Evolutionary conservation across 2,888 invertebrate genomes (phyloP), one percentile per base, ranked within the genome.

Genomic region (Caenorhabditis sulstoni): DNA sequence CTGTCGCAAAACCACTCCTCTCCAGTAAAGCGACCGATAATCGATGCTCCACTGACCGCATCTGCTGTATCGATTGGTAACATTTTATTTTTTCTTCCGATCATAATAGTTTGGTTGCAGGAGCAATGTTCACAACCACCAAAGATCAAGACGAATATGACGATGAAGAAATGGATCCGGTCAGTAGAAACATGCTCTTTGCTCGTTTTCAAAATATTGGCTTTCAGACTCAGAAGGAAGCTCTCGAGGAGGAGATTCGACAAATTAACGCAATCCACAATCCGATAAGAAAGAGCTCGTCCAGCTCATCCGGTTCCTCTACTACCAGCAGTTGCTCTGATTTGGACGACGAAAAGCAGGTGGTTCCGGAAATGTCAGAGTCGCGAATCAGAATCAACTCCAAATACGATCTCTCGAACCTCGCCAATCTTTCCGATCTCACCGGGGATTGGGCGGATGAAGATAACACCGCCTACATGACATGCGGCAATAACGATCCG

Each of bases 61-160:
- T 81, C 81, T 1, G 80, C 76, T 29, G 74, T 78, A 59, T 83
- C 83, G 0, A 79, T 83, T n/a, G 81, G 81, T 79, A 73, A 55
- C 16, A 29, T 41, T 7, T 22, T 8, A 11, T 53, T n/a, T 68
- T 77, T 45, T n/a, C n/a, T n/a, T n/a, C n/a, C n/a, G n/a, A n/a
- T n/a, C n/a, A n/a, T n/a, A n/a, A n/a, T n/a, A n/a, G n/a, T n/a
- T n/a, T n/a, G n/a, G n/a, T n/a, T n/a, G n/a, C 44, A 77, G 70
- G 75, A 3, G 61, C 49, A 20, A 70, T 77, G 49, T 77, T 77
- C 37, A 45, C 52, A n/a, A 39, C 35, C 9, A 44, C 53, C 11
- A 53, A 55, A 20, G 11, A 18, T 2, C 47, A 29, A 12, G 53
- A 47, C 0, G 41, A 35, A 3, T 64, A 58, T 0, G 61, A 49